A percentile compares a stretch with the other conserved stretches of the same genome.
These are phyloP conservation scores for Dicyrtoma fusca DNA, from an alignment of 2,888 invertebrate species.

Conservation along the genomic window DNA sequence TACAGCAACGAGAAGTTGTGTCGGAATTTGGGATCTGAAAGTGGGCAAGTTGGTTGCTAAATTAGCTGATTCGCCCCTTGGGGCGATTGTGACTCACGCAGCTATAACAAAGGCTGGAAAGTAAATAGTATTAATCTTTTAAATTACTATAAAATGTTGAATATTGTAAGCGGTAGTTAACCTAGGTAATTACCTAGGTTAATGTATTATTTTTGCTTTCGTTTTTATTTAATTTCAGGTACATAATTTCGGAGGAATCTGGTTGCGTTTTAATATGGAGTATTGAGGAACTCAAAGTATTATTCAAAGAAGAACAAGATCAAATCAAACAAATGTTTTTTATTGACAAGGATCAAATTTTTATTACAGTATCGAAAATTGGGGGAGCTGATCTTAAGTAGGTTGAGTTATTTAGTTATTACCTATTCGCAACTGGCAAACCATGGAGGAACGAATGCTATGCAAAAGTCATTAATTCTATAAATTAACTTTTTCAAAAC, in stretches of 20 bases:
- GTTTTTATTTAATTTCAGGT: slow-evolving; percentile 59
- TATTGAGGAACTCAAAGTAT: slow-evolving; percentile 70
- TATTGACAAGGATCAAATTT: slow-evolving; percentile 73
- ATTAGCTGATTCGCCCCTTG: slow-evolving; percentile 86
- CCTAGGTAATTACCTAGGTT: too few relatives aligned
- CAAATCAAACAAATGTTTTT: slow-evolving; percentile 76
- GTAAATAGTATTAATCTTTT: slow-evolving; percentile 58
- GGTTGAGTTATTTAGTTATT: slow-evolving; percentile 44
- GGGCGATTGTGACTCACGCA: slow-evolving; percentile 93
- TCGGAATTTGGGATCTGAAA: slow-evolving; percentile 91
- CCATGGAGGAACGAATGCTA: neutral
- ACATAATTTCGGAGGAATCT: slow-evolving; percentile 88
- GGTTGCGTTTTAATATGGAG: slow-evolving; percentile 91
- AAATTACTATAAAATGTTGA: too few relatives aligned
- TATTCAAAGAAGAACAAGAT: slow-evolving; percentile 81
- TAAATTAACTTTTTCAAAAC: too few relatives aligned
- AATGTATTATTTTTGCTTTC: too few relatives aligned
- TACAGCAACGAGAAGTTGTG: slow-evolving; percentile 90
- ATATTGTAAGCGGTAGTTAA: too few relatives aligned
- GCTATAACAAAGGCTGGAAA: slow-evolving; percentile 82
- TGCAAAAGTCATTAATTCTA: too few relatives aligned
- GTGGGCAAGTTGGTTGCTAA: slow-evolving; percentile 83
- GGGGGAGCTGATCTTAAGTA: slow-evolving; percentile 60
- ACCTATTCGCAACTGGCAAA: neutral
- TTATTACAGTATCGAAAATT: slow-evolving; percentile 74